Base-by-base conservation (phyloP, 2,797 vertebrate genomes). In the Glossophaga mutica region DNA sequence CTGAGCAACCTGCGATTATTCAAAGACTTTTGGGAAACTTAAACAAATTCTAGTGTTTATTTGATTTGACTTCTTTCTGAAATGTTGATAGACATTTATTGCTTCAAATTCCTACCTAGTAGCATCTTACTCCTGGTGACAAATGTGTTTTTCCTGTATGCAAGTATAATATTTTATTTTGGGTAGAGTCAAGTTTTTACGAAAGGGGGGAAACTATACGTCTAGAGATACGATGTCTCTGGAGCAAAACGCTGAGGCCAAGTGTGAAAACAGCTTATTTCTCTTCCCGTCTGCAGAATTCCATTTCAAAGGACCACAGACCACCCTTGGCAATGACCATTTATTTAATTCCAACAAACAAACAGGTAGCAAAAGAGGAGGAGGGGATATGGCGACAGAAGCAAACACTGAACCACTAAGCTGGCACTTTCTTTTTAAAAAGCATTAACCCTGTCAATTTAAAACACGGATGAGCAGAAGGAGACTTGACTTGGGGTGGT, bases 121-220 rank as follows among this genome's bases (percentile, higher is more conserved):
- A 37, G 11, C 46, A 74, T 83, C 89, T 90, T 90, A 39, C 68
- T 87, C 48, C 87, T 84, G 37, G 7, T 19, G 21, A 48, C 84
- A 73, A 67, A 48, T 65, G 37, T 84, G 52, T 65, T 79, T 94
- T 74, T 42, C 26, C 78, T 87, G 34, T 16, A 15, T 70, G n/a
- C n/a, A 71, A 90, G 21, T 89, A 83, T 81, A 50, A 48, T 87
- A 71, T 83, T 87, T 96, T 87, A 59, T 83, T 96, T 96, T 29
- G 39, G 55, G 39, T 73, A 82, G 42, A 37, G n/a, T 55, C 84
- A 90, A 77, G 18, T 76, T 94, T 92, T 96, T 83, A 79, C 91
- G 24, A 59, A 86, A 94, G 46, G 10, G 12, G 18, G 3, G 2
- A 65, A 89, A 34, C 19, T 26, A 24, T 29, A 19, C 50, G 16